Conservation (phyloP, 2,797 vertebrate genomes). For the Hirundo rustica region DNA sequence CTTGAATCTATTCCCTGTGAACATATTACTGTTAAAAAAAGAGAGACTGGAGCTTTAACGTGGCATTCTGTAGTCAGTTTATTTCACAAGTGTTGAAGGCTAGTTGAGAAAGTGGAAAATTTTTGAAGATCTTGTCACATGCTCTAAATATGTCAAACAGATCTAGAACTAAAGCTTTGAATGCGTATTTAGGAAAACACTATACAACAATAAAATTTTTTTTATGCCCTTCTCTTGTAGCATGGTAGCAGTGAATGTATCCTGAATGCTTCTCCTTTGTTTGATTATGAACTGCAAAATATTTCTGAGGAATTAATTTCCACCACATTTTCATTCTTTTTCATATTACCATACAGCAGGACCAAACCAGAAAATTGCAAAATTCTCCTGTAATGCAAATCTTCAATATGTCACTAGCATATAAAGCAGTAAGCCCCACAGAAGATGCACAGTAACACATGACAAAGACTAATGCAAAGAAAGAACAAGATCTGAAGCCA, state of each 20-base stretch:
- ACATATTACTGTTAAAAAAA: constrained; percentile 57
- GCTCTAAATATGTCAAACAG: constrained; percentile 63
- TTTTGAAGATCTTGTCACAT: constrained; percentile 59
- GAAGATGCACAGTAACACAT: background rate
- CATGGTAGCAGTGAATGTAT: background rate
- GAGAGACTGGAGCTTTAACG: constrained; percentile 49
- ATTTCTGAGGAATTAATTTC: background rate
- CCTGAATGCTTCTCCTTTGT: background rate
- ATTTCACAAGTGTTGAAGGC: constrained; percentile 68
- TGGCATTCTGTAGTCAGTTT: constrained; percentile 58
- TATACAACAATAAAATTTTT: constrained; percentile 13
- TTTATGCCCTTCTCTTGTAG: background rate
- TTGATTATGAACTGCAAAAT: background rate
- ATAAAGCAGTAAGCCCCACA: background rate
- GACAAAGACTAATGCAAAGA: background rate
- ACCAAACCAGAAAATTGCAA: background rate
- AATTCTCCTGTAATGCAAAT: background rate
- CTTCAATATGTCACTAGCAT: background rate
- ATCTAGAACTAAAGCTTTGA: constrained; percentile 25
- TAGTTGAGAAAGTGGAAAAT: constrained; percentile 58
- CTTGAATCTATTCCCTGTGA: constrained; percentile 49
- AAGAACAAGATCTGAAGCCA: background rate
- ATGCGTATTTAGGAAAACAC: constrained; percentile 10
- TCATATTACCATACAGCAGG: background rate
- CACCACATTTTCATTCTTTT: background rate